Percentiles rank a stretch among this genome's conserved stretches.
Conservation (phyloP, 2,888 invertebrate genomes). For the Creontiades dilutus region DNA sequence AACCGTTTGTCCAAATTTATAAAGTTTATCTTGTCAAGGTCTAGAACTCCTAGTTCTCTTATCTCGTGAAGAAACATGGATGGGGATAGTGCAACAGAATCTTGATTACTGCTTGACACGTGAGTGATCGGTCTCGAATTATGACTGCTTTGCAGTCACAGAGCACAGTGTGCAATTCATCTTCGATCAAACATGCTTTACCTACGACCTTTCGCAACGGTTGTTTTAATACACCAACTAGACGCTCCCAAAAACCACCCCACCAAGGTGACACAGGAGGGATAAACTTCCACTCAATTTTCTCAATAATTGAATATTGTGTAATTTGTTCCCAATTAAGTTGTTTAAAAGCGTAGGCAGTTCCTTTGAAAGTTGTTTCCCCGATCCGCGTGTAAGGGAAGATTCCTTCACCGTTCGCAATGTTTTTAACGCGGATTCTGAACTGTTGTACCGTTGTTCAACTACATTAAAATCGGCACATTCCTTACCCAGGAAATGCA, state of each 20-base stretch:
- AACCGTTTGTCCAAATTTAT: background rate
- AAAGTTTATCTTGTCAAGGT: background rate
- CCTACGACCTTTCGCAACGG: conserved; percentile 70
- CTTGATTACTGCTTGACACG: no score
- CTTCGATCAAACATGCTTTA: conserved; percentile 61
- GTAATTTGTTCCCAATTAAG: conserved; percentile 79
- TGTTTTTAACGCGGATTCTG: no score
- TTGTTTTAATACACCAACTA: conserved; percentile 69
- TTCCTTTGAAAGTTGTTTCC: conserved; percentile 78
- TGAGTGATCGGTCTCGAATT: no score
- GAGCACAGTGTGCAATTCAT: conserved; percentile 71
- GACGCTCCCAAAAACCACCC: conserved; percentile 78
- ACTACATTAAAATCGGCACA: no score
- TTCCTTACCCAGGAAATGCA: no score
- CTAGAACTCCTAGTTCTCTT: background rate
- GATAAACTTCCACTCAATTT: conserved; percentile 76
- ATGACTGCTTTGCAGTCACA: conserved; percentile 60
- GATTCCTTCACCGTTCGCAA: no score
- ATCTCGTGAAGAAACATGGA: conserved; percentile 5
- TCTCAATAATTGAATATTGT: conserved; percentile 71
- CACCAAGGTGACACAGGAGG: conserved; percentile 78
- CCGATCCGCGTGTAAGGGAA: no score
- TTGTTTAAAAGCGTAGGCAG: conserved; percentile 79
- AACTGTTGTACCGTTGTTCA: no score
- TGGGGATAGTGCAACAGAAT: background rate